Evolutionary conservation across 2,113 vertebrate genomes (phyloP).

Genomic region (Actinemys pallida): DNA sequence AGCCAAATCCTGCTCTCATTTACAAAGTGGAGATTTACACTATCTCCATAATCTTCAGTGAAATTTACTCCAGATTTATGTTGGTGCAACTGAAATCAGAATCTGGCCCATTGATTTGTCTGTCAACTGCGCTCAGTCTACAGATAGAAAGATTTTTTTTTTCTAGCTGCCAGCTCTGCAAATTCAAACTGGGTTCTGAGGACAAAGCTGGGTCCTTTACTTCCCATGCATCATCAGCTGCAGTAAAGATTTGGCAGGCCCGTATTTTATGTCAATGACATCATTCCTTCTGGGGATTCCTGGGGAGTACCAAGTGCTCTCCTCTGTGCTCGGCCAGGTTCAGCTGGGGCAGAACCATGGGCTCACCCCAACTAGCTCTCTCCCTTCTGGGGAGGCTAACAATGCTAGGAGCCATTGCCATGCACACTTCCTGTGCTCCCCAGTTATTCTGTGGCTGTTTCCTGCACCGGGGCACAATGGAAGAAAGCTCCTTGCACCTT

Average conservation of each 20-base stretch:
- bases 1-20: not conserved
- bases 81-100: not conserved
- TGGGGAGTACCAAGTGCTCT: not conserved
- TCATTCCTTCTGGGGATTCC: not conserved
- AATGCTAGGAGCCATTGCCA: not conserved
- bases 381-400: not conserved
- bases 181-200: not conserved
- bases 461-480: not conserved
- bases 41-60: not conserved
- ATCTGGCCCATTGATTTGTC: not conserved
- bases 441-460: not conserved
- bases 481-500: not conserved
- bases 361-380: not conserved
- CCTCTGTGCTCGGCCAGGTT: not conserved
- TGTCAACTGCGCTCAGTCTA: not conserved
- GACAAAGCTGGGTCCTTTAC: not conserved
- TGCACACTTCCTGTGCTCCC: rapidly evolving
- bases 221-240: not conserved
- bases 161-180: not conserved
- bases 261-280: not conserved
- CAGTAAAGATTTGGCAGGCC: not conserved
- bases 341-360: not conserved
- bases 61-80: not conserved
- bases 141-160: not conserved
- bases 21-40: not conserved